phyloP scores from a whole-genome alignment of 2,888 invertebrate genomes.

The Zhengitettix transpicula region DNA sequence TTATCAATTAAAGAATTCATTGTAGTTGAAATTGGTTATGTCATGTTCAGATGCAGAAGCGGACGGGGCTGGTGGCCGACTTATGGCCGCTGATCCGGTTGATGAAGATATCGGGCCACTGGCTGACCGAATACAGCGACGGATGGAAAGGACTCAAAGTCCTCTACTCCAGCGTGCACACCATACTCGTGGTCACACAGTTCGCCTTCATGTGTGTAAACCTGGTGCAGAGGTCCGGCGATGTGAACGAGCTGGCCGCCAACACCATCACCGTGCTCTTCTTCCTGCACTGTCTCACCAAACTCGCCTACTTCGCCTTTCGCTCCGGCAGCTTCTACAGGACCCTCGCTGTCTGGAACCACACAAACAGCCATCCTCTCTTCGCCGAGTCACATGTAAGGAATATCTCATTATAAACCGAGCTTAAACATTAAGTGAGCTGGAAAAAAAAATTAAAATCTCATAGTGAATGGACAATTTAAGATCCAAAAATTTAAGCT shows the following conservation, averaged over 20 bases:
- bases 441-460: too few species aligned
- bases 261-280: slow-evolving; percentile 71
- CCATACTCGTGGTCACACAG: slow-evolving; percentile 33
- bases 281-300: slow-evolving; percentile 61
- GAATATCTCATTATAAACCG: too few species aligned
- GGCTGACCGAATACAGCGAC: slow-evolving; percentile 56
- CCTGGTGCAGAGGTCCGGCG: slow-evolving; percentile 51
- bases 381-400: slow-evolving; percentile 46
- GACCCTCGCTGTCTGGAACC: slow-evolving; percentile 68
- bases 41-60: slow-evolving; percentile 30
- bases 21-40: too few species aligned
- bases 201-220: slow-evolving; percentile 47
- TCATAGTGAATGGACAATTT: too few species aligned
- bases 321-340: slow-evolving; percentile 61
- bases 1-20: too few species aligned
- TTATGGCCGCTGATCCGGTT: slow-evolving; percentile 66
- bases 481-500: too few species aligned
- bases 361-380: slow-evolving; percentile 47
- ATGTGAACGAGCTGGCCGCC: slow-evolving; percentile 52
- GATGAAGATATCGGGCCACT: slow-evolving; percentile 63
- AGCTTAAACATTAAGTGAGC: too few species aligned
- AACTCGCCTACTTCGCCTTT: slow-evolving; percentile 53
- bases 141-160: slow-evolving; percentile 19
- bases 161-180: slow-evolving; percentile 3
- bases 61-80: slow-evolving; percentile 63